Base-by-base conservation (phyloP, 2,113 vertebrate genomes). In the Dinomys branickii region DNA sequence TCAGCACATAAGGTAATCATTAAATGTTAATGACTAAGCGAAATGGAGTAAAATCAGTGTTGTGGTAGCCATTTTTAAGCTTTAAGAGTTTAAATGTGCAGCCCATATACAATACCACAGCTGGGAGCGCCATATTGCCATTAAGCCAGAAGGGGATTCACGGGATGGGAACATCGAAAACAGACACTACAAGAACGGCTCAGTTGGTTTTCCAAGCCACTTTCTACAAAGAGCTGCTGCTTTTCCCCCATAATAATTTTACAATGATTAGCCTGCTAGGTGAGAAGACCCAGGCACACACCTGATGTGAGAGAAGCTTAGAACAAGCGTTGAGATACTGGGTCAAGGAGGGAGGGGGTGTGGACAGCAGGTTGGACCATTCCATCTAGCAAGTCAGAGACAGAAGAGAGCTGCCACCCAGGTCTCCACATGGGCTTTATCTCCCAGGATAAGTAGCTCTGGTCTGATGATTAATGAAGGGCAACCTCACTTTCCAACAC, bases 11-110 rank as follows among this genome's bases (percentile, higher is more conserved):
- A 95, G 97, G 96, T 97, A 97, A 97, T 97, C 96, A 95, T 98
- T 97, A 98, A 98, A 98, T 97, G 97, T 92, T 98, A 98, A 97
- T 98, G 97, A 97, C 97, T 93, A 96, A 97, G 93, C 11, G 77
- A 95, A 96, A 95, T 97, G 92, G 97, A 92, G 85, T 96, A 90
- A 96, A 97, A 95, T 90, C 96, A 90, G 95, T 85, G 77, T 97
- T 69, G 95, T 92, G 85, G 92, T 94, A 93, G 95, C 95, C 97
- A 93, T 97, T 97, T 97, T 94, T 94, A 97, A 97, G 94, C 97
- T 85, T 58, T 97, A 92, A 94, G 94, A 97, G 97, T 94, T 96
- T 92, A 61, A 96, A 90, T 86, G 97, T 94, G 97, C 94, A 96
- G 92, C 77, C 90, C 71, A n/a, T 82, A 67, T 83, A 77, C 94